Conservation (phyloP, 2,888 invertebrate genomes). For the Emmelina monodactyla region DNA sequence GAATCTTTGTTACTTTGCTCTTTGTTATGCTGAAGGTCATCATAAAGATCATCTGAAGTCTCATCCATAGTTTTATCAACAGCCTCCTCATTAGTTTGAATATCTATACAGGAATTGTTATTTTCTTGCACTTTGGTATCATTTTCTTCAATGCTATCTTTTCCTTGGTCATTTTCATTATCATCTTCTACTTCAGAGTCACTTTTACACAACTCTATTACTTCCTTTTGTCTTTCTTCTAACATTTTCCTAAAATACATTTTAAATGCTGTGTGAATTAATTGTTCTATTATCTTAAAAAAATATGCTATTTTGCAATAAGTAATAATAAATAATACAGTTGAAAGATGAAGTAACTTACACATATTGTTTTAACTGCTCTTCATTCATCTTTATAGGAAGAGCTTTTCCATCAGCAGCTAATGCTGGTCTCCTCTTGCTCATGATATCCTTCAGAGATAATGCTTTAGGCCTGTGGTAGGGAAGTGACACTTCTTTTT, state of each 20-base stretch:
- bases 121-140: no score
- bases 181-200: slow-evolving; percentile 65
- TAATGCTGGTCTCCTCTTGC: slow-evolving; percentile 38
- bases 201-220: slow-evolving; percentile 78
- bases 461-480: slow-evolving; percentile 87
- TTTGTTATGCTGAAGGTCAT: no score
- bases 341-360: no score
- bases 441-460: slow-evolving; percentile 80
- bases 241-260: slow-evolving; percentile 64
- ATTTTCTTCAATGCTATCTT: slow-evolving; percentile 2
- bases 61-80: no score
- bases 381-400: slow-evolving; percentile 70
- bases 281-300: no score
- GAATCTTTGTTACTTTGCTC: no score
- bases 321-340: not conserved
- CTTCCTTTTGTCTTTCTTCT: slow-evolving; percentile 76
- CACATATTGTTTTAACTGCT: slow-evolving; percentile 72
- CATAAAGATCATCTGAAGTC: no score
- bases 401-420: slow-evolving; percentile 47
- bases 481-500: slow-evolving; percentile 78
- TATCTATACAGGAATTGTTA: no score
- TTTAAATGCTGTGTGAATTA: no score
- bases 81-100: no score
- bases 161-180: slow-evolving; percentile 12
- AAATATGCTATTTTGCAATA: not conserved